Evolutionary conservation across 2,888 invertebrate species (phyloP).

Genomic region (Serrognathus titanus): DNA sequence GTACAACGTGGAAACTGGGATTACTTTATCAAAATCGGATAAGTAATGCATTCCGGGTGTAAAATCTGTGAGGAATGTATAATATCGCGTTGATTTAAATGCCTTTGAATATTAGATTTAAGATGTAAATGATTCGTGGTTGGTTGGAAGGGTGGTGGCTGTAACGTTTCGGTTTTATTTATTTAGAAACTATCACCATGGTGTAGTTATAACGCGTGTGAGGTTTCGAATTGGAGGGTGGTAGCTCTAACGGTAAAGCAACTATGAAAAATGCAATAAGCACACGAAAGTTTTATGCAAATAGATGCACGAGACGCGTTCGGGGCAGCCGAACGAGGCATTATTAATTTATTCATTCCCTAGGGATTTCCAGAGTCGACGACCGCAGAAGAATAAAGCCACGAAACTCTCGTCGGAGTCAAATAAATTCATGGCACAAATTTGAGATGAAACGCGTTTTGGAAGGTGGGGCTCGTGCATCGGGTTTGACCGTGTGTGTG

Average conservation of each 20-base stretch:
- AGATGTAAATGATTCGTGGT: slow-evolving; percentile 23
- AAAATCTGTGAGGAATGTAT: too few relatives aligned
- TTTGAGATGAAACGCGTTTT: slow-evolving; percentile 16
- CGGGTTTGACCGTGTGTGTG: slow-evolving; percentile 12
- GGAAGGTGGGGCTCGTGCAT: slow-evolving; percentile 4
- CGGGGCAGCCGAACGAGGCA: slow-evolving; percentile 34
- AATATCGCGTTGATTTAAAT: too few relatives aligned
- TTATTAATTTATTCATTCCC: slow-evolving; percentile 44
- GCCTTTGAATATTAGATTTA: too few relatives aligned
- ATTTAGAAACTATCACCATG: slow-evolving; percentile 15
- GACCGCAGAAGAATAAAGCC: slow-evolving; percentile 38
- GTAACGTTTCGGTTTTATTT: slow-evolving; percentile 28
- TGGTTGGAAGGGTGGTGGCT: slow-evolving; percentile 13
- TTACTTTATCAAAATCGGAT: too few relatives aligned
- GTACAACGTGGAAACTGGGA: too few relatives aligned
- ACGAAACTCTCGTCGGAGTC: slow-evolving; percentile 21
- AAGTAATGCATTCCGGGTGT: too few relatives aligned
- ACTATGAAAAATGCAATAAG: slow-evolving; percentile 34
- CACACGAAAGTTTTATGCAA: slow-evolving; percentile 37
- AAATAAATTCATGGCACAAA: slow-evolving; percentile 30
- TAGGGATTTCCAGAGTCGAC: slow-evolving; percentile 31
- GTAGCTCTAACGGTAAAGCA: slow-evolving; percentile 14
- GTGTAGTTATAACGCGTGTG: slow-evolving; percentile 13
- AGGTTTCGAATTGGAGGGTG: slow-evolving; percentile 5
- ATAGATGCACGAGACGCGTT: slow-evolving; percentile 37